Evolutionary conservation across 2,113 vertebrate genomes (phyloP).

Genomic region (Lepidothrix coronata): DNA sequence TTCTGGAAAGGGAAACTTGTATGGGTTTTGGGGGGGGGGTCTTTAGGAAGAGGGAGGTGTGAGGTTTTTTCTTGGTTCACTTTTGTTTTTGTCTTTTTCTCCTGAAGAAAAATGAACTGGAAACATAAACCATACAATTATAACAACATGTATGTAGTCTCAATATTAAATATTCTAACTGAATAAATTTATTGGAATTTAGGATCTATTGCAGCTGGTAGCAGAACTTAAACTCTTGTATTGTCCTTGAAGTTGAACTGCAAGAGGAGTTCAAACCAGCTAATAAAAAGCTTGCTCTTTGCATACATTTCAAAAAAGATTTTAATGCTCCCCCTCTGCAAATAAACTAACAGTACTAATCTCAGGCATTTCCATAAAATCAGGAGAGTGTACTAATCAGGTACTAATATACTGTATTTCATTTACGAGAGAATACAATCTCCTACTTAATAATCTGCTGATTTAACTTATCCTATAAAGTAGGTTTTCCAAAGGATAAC

Average conservation of each 20-base stretch:
- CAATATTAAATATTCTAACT: not conserved
- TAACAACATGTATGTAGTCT: not conserved
- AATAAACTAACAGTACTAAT: not conserved
- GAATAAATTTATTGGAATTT: not conserved
- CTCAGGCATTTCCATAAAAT: not conserved
- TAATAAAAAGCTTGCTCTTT: not conserved
- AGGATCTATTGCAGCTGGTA: not conserved
- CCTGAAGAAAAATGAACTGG: not conserved
- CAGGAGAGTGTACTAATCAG: not conserved
- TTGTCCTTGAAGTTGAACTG: not conserved
- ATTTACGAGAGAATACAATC: not conserved
- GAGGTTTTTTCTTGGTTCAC: rapidly evolving
- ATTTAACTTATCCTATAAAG: not conserved
- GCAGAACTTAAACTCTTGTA: not conserved
- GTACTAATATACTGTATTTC: not conserved
- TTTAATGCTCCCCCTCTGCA: not conserved
- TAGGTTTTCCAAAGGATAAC: not conserved
- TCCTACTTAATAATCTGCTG: not conserved
- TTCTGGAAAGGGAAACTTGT: not conserved
- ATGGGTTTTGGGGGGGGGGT: not conserved
- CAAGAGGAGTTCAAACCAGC: not conserved
- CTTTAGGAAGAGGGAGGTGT: rapidly evolving
- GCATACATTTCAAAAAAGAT: not conserved
- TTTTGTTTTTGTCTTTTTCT: not conserved
- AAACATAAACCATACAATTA: not conserved